Evolutionary conservation across 1,140 invertebrate species (phyloP), one percentile per base, ranked within the genome.

Genomic region (Bombus polaris): DNA sequence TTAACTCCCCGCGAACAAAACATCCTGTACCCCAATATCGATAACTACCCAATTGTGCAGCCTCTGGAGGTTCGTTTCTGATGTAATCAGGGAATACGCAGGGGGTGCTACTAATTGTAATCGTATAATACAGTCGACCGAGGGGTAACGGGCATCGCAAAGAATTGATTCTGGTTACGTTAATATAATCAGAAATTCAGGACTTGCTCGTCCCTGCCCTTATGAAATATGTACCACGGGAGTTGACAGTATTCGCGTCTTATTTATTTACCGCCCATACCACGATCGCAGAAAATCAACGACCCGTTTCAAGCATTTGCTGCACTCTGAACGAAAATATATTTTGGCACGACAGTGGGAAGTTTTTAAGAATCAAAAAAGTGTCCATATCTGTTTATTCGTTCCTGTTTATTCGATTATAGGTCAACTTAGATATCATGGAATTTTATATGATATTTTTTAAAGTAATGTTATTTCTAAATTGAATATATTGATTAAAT

Each of bases 61-160:
- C 42, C 83, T 89, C 89, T 57, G 73, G 71, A 86, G 89, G 68
- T 88, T 65, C 81, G 71, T 70, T 88, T 86, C 83, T 85, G 89
- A 90, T 83, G 87, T 88, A 90, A 90, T 90, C 86, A 90, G 83
- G 76, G 83, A 90, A 83, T 86, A 90, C 85, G 85, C 84, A 83
- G 66, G 83, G 78, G 86, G 68, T 75, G 79, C 83, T 87, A 66
- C 89, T 90, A 90, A 90, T 90, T 90, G 87, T 90, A 90, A 90
- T 90, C 89, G 89, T 85, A 68, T 90, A 90, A 90, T 87, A 78
- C 86, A 42, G 80, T 62, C 62, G 35, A n/a, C 47, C 65, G 76
- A 85, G 80, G 81, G 86, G 80, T 44, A 86, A 88, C 83, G 87
- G 65, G 79, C 86, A 84, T 88, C 75, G 81, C 80, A 81, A 89